Base-by-base conservation (phyloP, 2,797 vertebrate species). In the Ctenochaetus hawaiiensis region DNA sequence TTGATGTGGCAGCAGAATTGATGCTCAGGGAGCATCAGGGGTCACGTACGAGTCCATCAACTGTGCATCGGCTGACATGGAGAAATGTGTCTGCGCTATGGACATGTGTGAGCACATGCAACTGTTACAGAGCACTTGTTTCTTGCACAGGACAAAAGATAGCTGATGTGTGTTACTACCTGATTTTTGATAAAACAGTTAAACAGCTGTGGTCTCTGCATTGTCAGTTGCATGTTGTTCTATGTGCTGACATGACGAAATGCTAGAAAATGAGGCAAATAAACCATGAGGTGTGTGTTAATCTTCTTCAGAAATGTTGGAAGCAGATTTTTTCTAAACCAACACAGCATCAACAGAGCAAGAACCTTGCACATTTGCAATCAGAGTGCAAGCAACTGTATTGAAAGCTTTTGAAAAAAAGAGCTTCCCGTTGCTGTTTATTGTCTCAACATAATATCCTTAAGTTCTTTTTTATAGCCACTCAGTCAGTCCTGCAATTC, bases 381-480 rank as follows among this genome's bases (percentile, higher is more conserved):
- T 66, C 66, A 22, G 49, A 67, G 23, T n/a, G 43, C 53, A 75
- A 37, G 62, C 62, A 72, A 47, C 41, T 71, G 23, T 9, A 62
- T n/a, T 67, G 60, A 81, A 81, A 72, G 66, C 85, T 67, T 85
- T 53, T n/a, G 43, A 52, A 66, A 62, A 67, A 67, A 67, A 59
- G 10, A 47, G 34, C 60, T 77, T 83, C 58, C 62, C 0, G 12
- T 62, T 63, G 16, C 70, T 86, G 67, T 71, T 75, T 80, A 74
- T 72, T 70, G 66, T 87, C 74, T 77, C 20, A 43, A 65, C 18
- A 62, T 67, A 67, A 80, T 78, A 52, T 81, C 58, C 2, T 68
- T 49, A 64, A 76, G 43, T 70, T 78, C 6, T 80, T 85, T 85
- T 87, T 87, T 85, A 89, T 83, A 78, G 67, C 68, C 72, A 71